Conservation (phyloP, 2,113 vertebrate species). For the Macroglossus sobrinus region DNA sequence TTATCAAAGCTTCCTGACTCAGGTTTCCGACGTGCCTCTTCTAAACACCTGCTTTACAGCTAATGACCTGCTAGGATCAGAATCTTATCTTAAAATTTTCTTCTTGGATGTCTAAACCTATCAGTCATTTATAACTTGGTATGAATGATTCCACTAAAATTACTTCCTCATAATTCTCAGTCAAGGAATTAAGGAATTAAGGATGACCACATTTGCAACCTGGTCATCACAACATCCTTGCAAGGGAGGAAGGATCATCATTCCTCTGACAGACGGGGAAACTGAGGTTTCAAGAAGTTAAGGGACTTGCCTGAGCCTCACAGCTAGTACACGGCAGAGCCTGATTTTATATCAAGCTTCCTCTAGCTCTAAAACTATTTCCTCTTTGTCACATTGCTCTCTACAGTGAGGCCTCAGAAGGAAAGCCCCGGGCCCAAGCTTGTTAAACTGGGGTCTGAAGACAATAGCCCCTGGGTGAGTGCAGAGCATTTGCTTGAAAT, state of each 20-base stretch:
- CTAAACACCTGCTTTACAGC: not conserved
- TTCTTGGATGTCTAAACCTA: not conserved
- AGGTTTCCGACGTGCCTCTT: not conserved
- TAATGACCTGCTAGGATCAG: not conserved
- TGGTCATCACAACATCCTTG: not conserved
- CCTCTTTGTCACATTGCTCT: not conserved
- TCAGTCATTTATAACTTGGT: not conserved
- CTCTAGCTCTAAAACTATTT: not conserved
- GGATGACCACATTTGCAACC: not conserved
- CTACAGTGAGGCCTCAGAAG: not conserved
- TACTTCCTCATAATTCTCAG: not conserved
- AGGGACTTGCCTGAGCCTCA: too few relatives aligned
- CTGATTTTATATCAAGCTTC: not conserved
- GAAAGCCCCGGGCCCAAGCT: too few relatives aligned
- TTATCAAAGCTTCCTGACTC: not conserved
- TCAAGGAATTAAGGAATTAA: too few relatives aligned
- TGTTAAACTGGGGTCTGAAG: not conserved
- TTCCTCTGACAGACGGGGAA: not conserved
- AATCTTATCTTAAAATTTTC: not conserved
- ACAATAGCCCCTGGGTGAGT: not conserved
- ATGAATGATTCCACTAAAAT: not conserved
- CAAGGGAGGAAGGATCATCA: not conserved
- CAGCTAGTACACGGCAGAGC: fast-evolving
- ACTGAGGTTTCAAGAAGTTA: not conserved
- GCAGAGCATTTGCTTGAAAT: not conserved